These are phyloP conservation scores for Centropus bengalensis DNA, from an alignment of 2,113 vertebrate genomes.

Conservation along the genomic window DNA sequence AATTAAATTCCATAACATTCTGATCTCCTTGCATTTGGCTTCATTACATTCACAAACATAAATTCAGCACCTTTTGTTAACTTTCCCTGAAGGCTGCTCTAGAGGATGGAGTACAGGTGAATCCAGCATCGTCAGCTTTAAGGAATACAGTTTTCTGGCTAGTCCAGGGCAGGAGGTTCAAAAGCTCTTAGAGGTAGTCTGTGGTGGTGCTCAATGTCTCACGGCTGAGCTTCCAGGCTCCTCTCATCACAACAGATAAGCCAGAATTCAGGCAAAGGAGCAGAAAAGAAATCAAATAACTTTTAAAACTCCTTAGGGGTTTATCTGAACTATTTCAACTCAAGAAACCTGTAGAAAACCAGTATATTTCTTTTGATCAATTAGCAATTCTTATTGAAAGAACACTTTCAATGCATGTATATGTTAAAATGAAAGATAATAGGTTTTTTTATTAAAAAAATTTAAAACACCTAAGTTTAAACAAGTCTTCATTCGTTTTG, in stretches of 20 bases:
- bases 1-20: background rate
- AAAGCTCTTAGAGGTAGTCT: background rate
- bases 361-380: background rate
- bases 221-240: background rate
- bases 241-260: background rate
- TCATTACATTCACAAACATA: background rate
- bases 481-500: background rate
- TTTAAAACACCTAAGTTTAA: fast-evolving
- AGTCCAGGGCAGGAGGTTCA: background rate
- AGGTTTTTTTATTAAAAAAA: background rate
- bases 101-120: background rate
- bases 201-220: background rate
- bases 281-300: background rate
- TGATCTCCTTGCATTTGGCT: background rate
- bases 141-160: background rate
- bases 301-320: background rate
- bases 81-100: background rate
- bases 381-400: background rate
- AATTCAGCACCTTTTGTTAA: background rate
- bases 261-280: background rate
- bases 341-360: background rate
- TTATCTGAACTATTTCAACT: background rate
- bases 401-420: background rate
- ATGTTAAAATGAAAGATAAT: background rate
- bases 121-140: background rate